These are phyloP conservation scores for Phallusia fumigata DNA, from an alignment of 23 tunicate genomes.

Conservation along the genomic window DNA sequence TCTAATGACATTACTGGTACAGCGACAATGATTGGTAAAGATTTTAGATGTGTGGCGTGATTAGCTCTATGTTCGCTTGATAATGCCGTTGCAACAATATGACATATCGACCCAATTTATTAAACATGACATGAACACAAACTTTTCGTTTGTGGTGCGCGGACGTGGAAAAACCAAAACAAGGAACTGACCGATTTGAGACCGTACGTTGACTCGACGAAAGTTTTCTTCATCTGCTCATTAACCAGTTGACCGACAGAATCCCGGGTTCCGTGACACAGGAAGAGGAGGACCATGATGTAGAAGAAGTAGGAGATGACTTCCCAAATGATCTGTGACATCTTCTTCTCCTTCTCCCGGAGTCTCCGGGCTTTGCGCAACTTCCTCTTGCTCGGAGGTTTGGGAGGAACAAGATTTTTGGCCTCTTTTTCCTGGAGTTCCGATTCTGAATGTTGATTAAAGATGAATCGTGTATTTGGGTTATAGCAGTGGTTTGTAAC, in stretches of 20 bases:
- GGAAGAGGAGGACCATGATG: slow-evolving; percentile 81
- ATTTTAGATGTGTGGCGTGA: too few species aligned
- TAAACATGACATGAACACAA: too few species aligned
- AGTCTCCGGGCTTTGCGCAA: slow-evolving; percentile 65
- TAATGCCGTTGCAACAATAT: too few species aligned
- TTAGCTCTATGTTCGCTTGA: too few species aligned
- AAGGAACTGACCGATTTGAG: slow-evolving; percentile 75
- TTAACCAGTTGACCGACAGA: slow-evolving; percentile 66
- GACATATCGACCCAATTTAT: too few species aligned
- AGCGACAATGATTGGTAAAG: too few species aligned
- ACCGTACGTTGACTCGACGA: slow-evolving; percentile 57
- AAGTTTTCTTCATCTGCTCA: slow-evolving; percentile 68
- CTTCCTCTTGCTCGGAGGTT: slow-evolving; percentile 90
- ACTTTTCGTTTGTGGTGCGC: too few species aligned
- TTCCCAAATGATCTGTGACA: slow-evolving; percentile 91
- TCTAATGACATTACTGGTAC: too few species aligned
- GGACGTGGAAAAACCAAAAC: too few species aligned
- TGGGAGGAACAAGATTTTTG: slow-evolving; percentile 59
- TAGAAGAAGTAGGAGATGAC: slow-evolving; percentile 76
- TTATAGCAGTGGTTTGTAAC: too few species aligned
- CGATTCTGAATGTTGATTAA: too few species aligned
- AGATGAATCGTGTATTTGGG: too few species aligned
- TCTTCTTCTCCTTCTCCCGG: slow-evolving; percentile 83
- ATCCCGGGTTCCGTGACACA: slow-evolving; percentile 90
- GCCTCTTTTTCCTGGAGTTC: slow-evolving; percentile 64